Base-by-base conservation (phyloP, 2,113 vertebrate genomes). In the Sander vitreus region DNA sequence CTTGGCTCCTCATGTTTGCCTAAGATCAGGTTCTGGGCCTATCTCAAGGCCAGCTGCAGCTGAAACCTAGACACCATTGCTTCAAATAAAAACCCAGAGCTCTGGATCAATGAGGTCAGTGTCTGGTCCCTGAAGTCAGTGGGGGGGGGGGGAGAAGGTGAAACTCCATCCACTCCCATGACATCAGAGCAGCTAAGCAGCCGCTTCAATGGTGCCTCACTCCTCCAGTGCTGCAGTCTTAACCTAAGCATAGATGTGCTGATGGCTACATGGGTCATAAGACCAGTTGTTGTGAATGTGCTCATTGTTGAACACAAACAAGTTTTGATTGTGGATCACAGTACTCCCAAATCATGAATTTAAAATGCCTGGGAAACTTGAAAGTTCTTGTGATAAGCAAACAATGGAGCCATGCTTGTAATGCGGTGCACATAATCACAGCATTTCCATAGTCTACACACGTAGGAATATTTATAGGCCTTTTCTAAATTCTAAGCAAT, bases 201-300 rank as follows among this genome's bases (percentile, higher is more conserved):
- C 64, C n/a, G n/a, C 79, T 83, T 75, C 48, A 80, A 12, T 25
- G 7, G 53, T 23, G 60, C 70, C 78, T 82, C 59, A 6, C 85
- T 81, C 75, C 64, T 59, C 76, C 48, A 69, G 59, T 33, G 73
- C 64, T 80, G 81, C 74, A 54, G 59, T 15, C 55, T 78, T 74
- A 78, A 74, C 77, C 79, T 54, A 71, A 83, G 64, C 80, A 8
- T 65, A 45, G 60, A 74, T 51, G 12, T 53, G 71, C 83, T 36
- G 57, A 73, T 60, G 45, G 81, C 83, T 75, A 62, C 57, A 12
- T 33, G 43, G 83, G 89, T 93, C 92, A 93, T 85, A 78, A 89
- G 92, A 93, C 90, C 73, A 50, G 53, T 15, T 60, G 75, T 68
- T 81, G 68, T 90, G 88, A 94, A 92, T 92, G 90, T 89, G 81